Base-by-base conservation (phyloP, 92 coral and sea anemone species). In the Parazoanthus swiftii region DNA sequence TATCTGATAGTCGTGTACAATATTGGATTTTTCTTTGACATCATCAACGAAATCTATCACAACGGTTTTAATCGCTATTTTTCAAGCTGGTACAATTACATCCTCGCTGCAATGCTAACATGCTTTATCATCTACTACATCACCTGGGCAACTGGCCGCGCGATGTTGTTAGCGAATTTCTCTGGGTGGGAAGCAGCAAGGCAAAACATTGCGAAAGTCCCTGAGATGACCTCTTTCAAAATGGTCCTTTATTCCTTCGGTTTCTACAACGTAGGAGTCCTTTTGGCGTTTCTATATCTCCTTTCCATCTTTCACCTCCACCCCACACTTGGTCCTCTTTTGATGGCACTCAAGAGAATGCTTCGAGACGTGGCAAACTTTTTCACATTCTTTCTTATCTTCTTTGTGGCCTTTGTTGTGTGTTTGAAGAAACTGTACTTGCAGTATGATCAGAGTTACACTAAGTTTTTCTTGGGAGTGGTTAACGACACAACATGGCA, bases 391-490 rank as follows among this genome's bases (percentile, higher is more conserved):
- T 89, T 89, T 15, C 23, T 65, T 50, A 77, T 89, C 63, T 76
- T 83, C 8, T 89, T 89, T 54, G 71, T 89, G 46, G 91, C 91
- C n/a, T 89, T 89, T 77, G 88, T 68, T 26, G 70, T 89, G 70
- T 82, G 91, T 68, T 85, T 84, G 50, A 46, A 46, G 50, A 46
- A 84, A 66, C 66, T 89, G 70, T 89, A 89, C 78, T 50, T 85
- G 48, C 89, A 89, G 78, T 89, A 76, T 82, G 88, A 82, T 23
- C 74, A 68, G 35, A 68, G 74, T 11, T 23, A 23, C 74, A 68
- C 35, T 36, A 68, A 23, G 74, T 68, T 68, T 33, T 68, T 68
- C 74, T 46, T 46, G 50, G 50, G 50, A 46, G 50, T 8, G 50
- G 50, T 46, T 46, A 46, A 46, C 10, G 50, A 8, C 7, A 46